Evolutionary conservation across 2,113 vertebrate species (phyloP).

Genomic region (Brienomyrus longianalis): DNA sequence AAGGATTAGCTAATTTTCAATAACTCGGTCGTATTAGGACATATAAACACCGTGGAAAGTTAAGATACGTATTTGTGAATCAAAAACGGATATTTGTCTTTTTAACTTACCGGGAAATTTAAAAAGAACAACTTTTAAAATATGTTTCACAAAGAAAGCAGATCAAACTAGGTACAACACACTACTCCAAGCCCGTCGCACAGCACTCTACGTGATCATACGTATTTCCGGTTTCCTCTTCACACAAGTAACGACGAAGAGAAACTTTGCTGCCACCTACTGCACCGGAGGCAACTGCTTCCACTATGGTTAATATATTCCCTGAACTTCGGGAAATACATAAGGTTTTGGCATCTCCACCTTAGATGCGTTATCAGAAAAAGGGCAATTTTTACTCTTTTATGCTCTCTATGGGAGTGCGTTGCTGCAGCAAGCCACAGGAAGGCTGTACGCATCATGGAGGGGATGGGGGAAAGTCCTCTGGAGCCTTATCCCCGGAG

Average conservation of each 20-base stretch:
- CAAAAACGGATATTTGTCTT: background rate
- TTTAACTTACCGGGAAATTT: background rate
- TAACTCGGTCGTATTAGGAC: background rate
- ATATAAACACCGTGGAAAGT: background rate
- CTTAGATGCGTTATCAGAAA: background rate
- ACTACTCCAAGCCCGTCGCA: background rate
- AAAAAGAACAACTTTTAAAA: background rate
- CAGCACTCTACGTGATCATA: background rate
- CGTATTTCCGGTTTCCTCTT: background rate
- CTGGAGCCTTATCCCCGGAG: background rate
- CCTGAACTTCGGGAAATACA: background rate
- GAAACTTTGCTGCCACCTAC: background rate
- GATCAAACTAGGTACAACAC: background rate
- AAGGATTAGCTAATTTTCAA: background rate
- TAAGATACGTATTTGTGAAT: background rate
- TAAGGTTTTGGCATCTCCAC: background rate
- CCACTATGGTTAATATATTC: background rate
- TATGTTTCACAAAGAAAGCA: background rate
- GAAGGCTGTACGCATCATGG: background rate
- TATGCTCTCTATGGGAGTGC: background rate
- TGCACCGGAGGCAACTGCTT: background rate
- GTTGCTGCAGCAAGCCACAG: background rate
- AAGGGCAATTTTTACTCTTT: background rate
- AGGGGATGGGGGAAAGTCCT: background rate
- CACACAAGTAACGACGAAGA: background rate